Conservation (phyloP, 2,797 vertebrate genomes). For the Clarias pachynema region DNA sequence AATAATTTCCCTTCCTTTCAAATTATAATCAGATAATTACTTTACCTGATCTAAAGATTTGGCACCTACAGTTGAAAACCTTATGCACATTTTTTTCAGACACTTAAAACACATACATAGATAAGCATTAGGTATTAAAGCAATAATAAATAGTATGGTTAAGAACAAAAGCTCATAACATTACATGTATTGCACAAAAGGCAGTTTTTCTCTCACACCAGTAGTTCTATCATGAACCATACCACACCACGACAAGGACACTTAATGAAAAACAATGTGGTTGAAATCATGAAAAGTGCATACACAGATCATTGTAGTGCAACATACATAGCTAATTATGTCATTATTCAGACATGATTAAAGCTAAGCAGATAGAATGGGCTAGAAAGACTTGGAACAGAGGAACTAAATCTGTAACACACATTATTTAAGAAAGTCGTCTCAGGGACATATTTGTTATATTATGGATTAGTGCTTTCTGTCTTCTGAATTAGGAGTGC, state of each 20-base stretch:
- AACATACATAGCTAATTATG: slow-evolving; percentile 33
- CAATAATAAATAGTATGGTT: slow-evolving; percentile 45
- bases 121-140: slow-evolving; percentile 44
- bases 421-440: slow-evolving; percentile 22
- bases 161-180: slow-evolving; percentile 32
- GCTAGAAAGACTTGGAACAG: background rate
- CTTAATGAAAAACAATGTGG: slow-evolving; percentile 41
- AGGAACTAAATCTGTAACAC: slow-evolving; percentile 15
- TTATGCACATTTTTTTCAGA: slow-evolving; percentile 38
- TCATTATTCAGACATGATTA: slow-evolving; percentile 23
- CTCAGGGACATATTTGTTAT: background rate
- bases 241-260: slow-evolving; percentile 47
- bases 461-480: background rate
- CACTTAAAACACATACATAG: background rate
- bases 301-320: slow-evolving; percentile 25
- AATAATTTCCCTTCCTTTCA: background rate
- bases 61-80: slow-evolving; percentile 31
- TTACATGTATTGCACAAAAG: slow-evolving; percentile 34
- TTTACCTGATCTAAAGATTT: slow-evolving; percentile 36
- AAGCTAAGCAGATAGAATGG: slow-evolving; percentile 16
- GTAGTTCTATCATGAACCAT: slow-evolving; percentile 29
- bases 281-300: slow-evolving; percentile 11
- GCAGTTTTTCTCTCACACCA: slow-evolving; percentile 39
- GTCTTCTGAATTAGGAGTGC: slow-evolving; percentile 11
- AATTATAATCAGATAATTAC: slow-evolving; percentile 11